Percentiles rank a stretch among this genome's conserved stretches.
Conservation (phyloP, 2,797 vertebrate species). For the Euphonia xanthogaster region DNA sequence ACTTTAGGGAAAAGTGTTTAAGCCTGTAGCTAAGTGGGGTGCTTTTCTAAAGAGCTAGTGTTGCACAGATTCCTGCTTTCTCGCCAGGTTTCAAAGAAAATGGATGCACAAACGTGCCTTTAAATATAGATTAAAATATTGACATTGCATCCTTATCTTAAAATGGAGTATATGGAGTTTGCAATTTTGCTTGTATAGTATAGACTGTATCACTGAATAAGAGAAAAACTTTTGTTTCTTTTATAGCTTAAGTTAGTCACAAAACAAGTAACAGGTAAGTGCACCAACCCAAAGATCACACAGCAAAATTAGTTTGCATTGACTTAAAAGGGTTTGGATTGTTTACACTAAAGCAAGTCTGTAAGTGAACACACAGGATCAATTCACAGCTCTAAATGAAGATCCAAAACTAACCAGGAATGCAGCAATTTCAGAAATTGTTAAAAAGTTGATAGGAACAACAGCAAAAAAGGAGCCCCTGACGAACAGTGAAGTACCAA, state of each 20-base stretch:
- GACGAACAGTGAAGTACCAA: neutral
- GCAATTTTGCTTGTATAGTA: neutral
- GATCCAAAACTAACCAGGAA: neutral
- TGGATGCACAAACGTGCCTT: neutral
- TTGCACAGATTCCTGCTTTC: neutral
- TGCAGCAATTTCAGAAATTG: neutral
- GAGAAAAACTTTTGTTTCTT: neutral
- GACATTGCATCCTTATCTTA: neutral
- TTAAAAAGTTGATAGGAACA: rapidly evolving
- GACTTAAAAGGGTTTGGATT: neutral
- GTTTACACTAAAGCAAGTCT: neutral
- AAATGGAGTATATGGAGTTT: neutral
- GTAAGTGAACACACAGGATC: neutral
- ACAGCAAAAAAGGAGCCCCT: neutral
- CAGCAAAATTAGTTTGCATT: neutral
- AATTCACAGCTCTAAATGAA: neutral
- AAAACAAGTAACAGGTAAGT: neutral
- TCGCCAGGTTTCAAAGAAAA: neutral
- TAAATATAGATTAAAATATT: neutral
- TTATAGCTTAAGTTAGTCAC: neutral
- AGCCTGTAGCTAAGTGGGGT: neutral
- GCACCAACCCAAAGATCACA: neutral
- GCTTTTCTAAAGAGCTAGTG: neutral
- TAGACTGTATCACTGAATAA: neutral
- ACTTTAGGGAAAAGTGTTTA: neutral